Conservation (phyloP, 2,888 invertebrate genomes). For the Nomada ruficornis region DNA sequence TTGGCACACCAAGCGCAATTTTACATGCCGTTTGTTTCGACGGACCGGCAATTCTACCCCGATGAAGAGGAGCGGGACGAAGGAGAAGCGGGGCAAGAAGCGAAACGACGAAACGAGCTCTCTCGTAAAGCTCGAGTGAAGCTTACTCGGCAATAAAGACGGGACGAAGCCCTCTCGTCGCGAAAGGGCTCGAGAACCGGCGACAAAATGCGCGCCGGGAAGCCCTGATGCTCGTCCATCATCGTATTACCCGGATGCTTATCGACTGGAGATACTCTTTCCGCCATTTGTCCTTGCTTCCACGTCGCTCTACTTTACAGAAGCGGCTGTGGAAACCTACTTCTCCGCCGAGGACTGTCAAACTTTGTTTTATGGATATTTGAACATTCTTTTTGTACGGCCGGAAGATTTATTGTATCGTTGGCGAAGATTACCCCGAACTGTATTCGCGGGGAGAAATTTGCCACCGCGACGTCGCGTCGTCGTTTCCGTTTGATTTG, state of each 20-base stretch:
- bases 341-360: neutral
- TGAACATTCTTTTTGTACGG: neutral
- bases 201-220: slow-evolving; percentile 35
- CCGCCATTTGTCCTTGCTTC: slow-evolving; percentile 17
- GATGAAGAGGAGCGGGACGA: slow-evolving; percentile 14
- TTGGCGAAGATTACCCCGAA: too few relatives aligned
- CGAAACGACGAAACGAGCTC: slow-evolving; percentile 37
- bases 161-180: slow-evolving; percentile 15
- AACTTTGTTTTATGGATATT: neutral
- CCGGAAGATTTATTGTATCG: too few relatives aligned
- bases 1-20: slow-evolving; percentile 25
- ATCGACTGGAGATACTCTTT: slow-evolving; percentile 45
- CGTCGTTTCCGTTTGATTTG: neutral
- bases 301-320: neutral
- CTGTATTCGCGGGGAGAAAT: too few relatives aligned
- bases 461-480: neutral
- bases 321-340: neutral
- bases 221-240: slow-evolving; percentile 45
- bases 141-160: slow-evolving; percentile 69
- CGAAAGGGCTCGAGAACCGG: slow-evolving; percentile 15
- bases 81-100: slow-evolving; percentile 29
- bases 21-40: slow-evolving; percentile 57
- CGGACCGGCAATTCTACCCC: slow-evolving; percentile 46
- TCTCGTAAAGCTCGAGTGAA: slow-evolving; percentile 41
- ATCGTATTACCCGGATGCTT: slow-evolving; percentile 48